Base-by-base conservation (phyloP, 2,797 vertebrate genomes). In the Neoniphon sammara region DNA sequence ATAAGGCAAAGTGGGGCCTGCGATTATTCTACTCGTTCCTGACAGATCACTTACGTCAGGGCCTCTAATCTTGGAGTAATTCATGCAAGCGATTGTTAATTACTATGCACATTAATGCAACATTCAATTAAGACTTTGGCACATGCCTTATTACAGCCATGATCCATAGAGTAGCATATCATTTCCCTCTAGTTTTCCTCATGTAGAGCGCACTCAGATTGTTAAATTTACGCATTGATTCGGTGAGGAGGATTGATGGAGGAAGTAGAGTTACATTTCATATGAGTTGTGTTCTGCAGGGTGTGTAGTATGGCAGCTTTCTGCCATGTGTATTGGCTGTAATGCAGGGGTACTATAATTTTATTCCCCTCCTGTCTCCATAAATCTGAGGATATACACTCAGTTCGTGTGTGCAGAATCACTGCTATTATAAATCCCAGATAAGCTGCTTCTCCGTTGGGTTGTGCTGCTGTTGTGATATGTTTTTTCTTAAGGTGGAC, bases 341-440 rank as follows among this genome's bases (percentile, higher is more conserved):
- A 65, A 70, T 62, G 72, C 68, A 68, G 2, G 7, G 8, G 11
- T 61, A 54, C 46, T 70, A 11, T 75, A 25, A 77, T 73, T 78
- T 70, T 56, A 63, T 55, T 59, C 63, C 47, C 34, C 15, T 47
- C 23, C 34, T 23, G 14, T 39, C 30, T 20, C 56, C 59, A 81
- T 84, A 85, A 85, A 84, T 79, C 72, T 83, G 36, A 18, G 55
- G 63, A 80, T 84, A 31, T 81, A 78, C 61, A 75, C 71, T 75
- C 61, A 62, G 56, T 67, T 81, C 21, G 56, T 80, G 62, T 85
- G 61, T 69, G 34, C 55, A 75, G 75, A 77, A 61, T 64, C 47
- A 70, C 64, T 63, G 50, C 18, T 7, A 25, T 30, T 74, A 80
- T 84, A 85, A 83, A 89, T 87, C 63, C 52, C 47, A 75, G 74